Base-by-base conservation (phyloP, 1,140 invertebrate species). In the Saccostrea glomerata region DNA sequence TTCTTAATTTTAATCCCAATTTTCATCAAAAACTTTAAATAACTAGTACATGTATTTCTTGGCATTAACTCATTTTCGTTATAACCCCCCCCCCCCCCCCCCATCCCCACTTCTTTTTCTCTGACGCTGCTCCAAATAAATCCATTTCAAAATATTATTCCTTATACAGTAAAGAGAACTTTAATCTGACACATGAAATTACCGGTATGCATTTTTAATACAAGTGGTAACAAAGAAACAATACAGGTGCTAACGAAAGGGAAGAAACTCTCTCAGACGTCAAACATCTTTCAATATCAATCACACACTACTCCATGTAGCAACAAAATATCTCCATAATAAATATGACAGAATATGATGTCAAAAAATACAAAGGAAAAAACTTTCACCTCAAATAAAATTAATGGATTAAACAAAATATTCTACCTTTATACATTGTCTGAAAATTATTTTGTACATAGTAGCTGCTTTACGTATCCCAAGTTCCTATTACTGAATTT, bases 351-450 rank as follows among this genome's bases (percentile, higher is more conserved):
- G 87, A 82, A 30, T 89, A 30, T 82, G 63, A 30, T 66, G 86
- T 54, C 82, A 60, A 15, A 60, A 63, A 36, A 36, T 36, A 82
- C 85, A 20, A 84, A 82, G n/a, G 55, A 66, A 30, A 36, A 63
- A 54, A 30, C 82, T 89, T 54, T 89, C 89, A 73, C 70, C 70
- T 77, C 70, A 36, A 36, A 77, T 36, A 77, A 77, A 77, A 30
- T 86, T 58, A 17, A 86, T 82, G 11, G 66, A 82, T 56, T 86
- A 82, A 30, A 60, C 82, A 25, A 86, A 60, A 30, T 36, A 82
- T 36, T 36, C 30, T 13, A 2, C 13, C 47, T 77, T 77, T 25
- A 36, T 25, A 25, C 70, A 77, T 25, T 77, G 70, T 6, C 23
- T 77, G 11, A 77, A 77, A 77, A 77, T 47, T 77, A 77, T n/a